These are phyloP conservation scores for Drosophila erecta DNA, from an alignment of 1,140 invertebrate genomes.

Conservation along the genomic window DNA sequence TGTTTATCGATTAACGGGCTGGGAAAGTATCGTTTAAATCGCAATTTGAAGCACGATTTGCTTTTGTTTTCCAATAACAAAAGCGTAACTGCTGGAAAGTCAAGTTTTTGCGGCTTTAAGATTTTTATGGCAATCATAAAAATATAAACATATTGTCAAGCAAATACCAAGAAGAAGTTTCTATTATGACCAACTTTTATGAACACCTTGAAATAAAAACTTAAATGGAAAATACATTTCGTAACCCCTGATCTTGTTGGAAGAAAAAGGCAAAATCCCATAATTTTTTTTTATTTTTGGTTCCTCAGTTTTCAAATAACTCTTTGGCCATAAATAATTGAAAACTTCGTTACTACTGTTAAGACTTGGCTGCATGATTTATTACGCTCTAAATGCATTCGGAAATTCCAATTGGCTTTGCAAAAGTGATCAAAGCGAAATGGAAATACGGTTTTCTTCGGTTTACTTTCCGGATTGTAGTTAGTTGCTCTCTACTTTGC, in stretches of 20 bases:
- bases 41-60: neutral
- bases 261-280: neutral
- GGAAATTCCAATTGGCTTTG: slow-evolving; percentile 27
- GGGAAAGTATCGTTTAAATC: slow-evolving; percentile 4
- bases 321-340: slow-evolving; percentile 23
- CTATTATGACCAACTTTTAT: too few relatives aligned
- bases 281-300: neutral
- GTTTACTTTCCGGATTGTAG: slow-evolving; percentile 66
- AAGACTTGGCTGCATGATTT: slow-evolving; percentile 12
- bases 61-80: neutral
- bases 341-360: slow-evolving; percentile 4
- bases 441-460: slow-evolving; percentile 46
- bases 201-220: too few relatives aligned
- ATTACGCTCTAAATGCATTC: slow-evolving; percentile 49
- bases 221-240: too few relatives aligned
- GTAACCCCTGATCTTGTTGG: neutral
- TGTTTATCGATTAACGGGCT: slow-evolving; percentile 7
- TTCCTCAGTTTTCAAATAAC: slow-evolving; percentile 6
- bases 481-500: slow-evolving; percentile 37
- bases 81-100: neutral
- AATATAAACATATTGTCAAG: too few relatives aligned
- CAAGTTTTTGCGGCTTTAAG: neutral
- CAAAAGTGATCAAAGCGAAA: slow-evolving; percentile 30
- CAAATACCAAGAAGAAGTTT: neutral
- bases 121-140: too few relatives aligned